Base-by-base conservation (phyloP, 2,797 vertebrate genomes). In the Adelosebastes latens region DNA sequence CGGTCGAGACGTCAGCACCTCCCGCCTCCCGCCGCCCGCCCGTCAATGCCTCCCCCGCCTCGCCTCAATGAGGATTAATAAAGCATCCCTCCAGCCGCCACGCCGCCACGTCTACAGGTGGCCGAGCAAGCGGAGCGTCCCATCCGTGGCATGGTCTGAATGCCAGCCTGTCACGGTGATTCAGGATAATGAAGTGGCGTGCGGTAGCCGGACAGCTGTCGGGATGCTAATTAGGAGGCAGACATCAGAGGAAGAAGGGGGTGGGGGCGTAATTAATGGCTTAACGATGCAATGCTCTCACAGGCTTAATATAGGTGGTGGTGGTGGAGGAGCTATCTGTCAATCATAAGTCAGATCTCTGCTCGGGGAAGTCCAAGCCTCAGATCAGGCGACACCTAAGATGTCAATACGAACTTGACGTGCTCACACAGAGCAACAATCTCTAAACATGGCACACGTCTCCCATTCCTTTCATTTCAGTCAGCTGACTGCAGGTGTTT, bases 151-250 rank as follows among this genome's bases (percentile, higher is more conserved):
- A 11, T 46, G 16, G 70, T 12, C 49, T 31, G 62, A 27, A 77
- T 72, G 68, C 80, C 88, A 12, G 74, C 75, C 77, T 84, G 80
- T 88, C 81, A 82, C 60, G 10, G 24, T 1, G 80, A 11, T 14
- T 34, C n/a, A 2, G 70, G 80, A 80, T 89, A 85, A 87, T 73
- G 59, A 86, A 79, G 91, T 71, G 77, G 66, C 56, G 69, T 77
- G 83, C 58, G 4, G 88, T 72, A 87, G 91, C 84, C 9, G 16
- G 60, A 71, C 91, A 92, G 89, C 90, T 87, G 91, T 55, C 16
- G 24, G 60, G 84, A 85, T 16, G 85, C 80, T 78, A 84, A 90
- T 91, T 80, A 87, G 83, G 76, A 87, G 72, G 70, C 75, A 71
- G 81, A 80, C 77, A 87, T 80, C 75, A 73, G 80, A 65, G 77